Evolutionary conservation across 2,888 invertebrate genomes (phyloP), one percentile per base, ranked within the genome.

Genomic region (Reticulitermes lucifugus): DNA sequence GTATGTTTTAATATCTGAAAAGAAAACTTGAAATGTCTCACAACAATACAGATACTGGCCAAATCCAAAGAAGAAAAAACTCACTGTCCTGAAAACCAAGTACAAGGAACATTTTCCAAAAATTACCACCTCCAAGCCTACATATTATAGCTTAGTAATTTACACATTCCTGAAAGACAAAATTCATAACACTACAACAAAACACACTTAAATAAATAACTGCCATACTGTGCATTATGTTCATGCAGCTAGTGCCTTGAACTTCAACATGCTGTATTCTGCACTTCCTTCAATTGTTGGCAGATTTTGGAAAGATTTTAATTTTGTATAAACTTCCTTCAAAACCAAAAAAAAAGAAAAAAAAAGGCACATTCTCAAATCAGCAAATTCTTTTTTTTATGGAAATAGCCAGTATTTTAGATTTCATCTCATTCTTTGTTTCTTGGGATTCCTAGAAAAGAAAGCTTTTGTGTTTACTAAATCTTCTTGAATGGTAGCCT

Each of bases 371-470:
- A 43, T 46, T 55, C 46, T 79, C 35, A 79, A 21, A 79, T 29
- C 10, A 25, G 55, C 55, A 25, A 46, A 18, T 55, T 79, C 79
- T 55, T 79, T 51, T 25, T 35, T 46, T 35, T 12, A 75, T 83
- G 84, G 77, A 84, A 65, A 84, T 60, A 60, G 77, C 79, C 84
- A 84, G 79, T 29, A 65, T 77, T 77, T 84, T 41, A 35, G 18
- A 51, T 43, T 55, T 79, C 79, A 79, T 79, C 51, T 51, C 35
- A 18, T 46, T 51, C 22, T n/a, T 79, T 51, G 25, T 51, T 80
- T 80, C 80, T 80, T 80, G 35, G 21, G 22, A 59, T 80, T 81
- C 81, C 84, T 84, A 84, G 84, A 84, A 84, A 79, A 79, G 79
- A 84, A 79, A 65, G 79, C 41, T 60, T 80, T 35, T n/a, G 22